Conservation (phyloP, 2,888 invertebrate genomes). For the Torymus auratus region DNA sequence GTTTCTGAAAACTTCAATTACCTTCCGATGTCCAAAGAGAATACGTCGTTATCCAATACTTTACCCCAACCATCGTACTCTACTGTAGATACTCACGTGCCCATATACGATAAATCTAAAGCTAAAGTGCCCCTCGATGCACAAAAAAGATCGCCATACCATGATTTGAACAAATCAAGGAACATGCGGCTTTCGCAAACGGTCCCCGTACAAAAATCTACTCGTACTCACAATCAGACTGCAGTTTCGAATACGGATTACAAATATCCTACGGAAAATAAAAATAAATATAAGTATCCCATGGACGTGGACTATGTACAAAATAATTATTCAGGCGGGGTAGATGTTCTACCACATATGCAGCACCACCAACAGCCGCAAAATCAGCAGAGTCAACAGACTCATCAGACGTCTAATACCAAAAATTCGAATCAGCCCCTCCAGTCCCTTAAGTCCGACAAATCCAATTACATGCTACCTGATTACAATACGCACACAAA, state of each 20-base stretch:
- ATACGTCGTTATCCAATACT: conserved; percentile 53
- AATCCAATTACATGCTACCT: conserved; percentile 69
- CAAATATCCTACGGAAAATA: conserved; percentile 67
- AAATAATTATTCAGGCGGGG: conserved; percentile 66
- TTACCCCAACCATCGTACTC: conserved; percentile 57
- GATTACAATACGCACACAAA: conserved; percentile 68
- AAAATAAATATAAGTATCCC: conserved; percentile 70
- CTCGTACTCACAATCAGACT: conserved; percentile 63
- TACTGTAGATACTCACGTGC: conserved; percentile 53
- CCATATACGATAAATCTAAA: conserved; percentile 68
- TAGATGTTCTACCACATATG: conserved; percentile 61
- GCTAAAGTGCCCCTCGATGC: conserved; percentile 67
- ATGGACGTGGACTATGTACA: conserved; percentile 71
- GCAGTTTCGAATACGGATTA: conserved; percentile 64
- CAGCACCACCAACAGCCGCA: conserved; percentile 66
- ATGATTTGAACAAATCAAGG: conserved; percentile 68
- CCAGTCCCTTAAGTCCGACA: conserved; percentile 63
- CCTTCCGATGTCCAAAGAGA: conserved; percentile 51
- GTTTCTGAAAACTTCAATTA: conserved; percentile 72
- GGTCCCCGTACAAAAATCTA: conserved; percentile 66
- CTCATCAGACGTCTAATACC: conserved; percentile 63
- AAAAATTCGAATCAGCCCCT: conserved; percentile 57
- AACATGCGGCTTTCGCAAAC: conserved; percentile 63
- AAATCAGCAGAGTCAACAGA: conserved; percentile 59
- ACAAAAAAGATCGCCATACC: conserved; percentile 65